Evolutionary conservation across 2,797 vertebrate genomes (phyloP), one percentile per base, ranked within the genome.

Genomic region (Chelmon rostratus): DNA sequence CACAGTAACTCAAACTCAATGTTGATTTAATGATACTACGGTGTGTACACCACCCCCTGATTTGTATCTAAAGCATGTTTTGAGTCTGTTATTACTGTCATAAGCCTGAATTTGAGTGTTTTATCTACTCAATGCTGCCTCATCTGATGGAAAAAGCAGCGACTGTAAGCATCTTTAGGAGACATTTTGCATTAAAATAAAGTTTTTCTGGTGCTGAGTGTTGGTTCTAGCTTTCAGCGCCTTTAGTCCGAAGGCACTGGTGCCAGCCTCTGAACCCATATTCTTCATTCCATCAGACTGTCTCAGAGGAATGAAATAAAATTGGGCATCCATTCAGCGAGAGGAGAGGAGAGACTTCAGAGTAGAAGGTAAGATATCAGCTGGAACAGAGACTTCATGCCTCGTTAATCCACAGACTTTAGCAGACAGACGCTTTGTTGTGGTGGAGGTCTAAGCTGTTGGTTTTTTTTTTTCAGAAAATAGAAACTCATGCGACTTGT

Each of bases 391-490:
- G 58, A 73, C 53, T 57, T 87, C 68, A 82, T 58, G 58, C 61
- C 73, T 76, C 56, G 63, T 85, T 81, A 82, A 53, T 50, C 62
- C 35, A 1, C 31, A 58, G 47, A 72, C 23, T 76, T 68, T 12
- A 68, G 62, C 46, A 63, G 78, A 68, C 59, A 82, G 37, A 70
- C 25, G 73, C 57, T 35, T 72, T 70, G 73, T 78, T 76, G 52
- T 63, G 54, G 71, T 23, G 49, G 46, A 84, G 76, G 72, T 86
- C 64, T 86, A 52, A 78, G 76, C 67, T 49, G 52, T 70, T 65
- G 74, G n/a, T 33, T 23, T 44, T 64, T 38, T 53, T 66, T 68
- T 75, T 10, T 18, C 35, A 28, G 47, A 78, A 49, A 38, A 72
- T 28, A 19, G 57, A 68, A 62, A 62, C 54, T 81, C 61, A 35